A percentile compares a stretch with the other conserved stretches of the same genome.
Evolutionary conservation across 2,797 vertebrate species (phyloP).

Genomic region (Pseudochirops corinnae): DNA sequence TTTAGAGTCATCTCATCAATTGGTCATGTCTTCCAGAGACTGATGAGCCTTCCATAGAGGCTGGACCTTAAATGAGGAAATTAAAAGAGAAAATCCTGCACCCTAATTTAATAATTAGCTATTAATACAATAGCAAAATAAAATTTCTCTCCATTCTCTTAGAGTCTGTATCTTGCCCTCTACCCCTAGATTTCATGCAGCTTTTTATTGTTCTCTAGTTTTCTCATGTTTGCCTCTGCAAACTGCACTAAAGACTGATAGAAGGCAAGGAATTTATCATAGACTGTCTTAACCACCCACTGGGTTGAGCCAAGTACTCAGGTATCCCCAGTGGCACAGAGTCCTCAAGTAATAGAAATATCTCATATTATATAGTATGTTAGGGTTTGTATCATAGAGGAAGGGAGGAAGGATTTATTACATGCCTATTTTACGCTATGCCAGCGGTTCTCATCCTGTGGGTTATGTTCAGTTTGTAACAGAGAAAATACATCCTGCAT

Average conservation of each 20-base stretch:
- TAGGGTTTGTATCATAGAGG: background rate
- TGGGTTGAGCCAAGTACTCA: background rate
- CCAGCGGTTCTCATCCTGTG: no score
- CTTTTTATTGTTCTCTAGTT: background rate
- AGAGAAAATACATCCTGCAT: no score
- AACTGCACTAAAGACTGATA: background rate
- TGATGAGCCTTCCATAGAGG: background rate
- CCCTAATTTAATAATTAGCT: background rate
- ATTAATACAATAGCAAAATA: background rate
- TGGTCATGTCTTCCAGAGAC: background rate
- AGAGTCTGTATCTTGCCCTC: background rate
- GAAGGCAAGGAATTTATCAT: background rate
- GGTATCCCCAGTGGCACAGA: background rate
- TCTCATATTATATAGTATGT: background rate
- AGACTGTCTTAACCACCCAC: background rate
- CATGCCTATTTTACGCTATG: background rate
- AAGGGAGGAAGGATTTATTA: background rate
- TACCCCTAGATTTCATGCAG: background rate
- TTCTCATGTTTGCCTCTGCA: background rate
- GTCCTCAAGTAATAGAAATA: background rate
- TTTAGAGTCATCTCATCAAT: background rate
- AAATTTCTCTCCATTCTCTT: background rate
- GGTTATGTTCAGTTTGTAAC: no score
- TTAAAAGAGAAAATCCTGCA: background rate
- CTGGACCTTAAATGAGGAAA: background rate